Evolutionary conservation across 2,113 vertebrate genomes (phyloP).

Genomic region (Boleophthalmus pectinirostris): DNA sequence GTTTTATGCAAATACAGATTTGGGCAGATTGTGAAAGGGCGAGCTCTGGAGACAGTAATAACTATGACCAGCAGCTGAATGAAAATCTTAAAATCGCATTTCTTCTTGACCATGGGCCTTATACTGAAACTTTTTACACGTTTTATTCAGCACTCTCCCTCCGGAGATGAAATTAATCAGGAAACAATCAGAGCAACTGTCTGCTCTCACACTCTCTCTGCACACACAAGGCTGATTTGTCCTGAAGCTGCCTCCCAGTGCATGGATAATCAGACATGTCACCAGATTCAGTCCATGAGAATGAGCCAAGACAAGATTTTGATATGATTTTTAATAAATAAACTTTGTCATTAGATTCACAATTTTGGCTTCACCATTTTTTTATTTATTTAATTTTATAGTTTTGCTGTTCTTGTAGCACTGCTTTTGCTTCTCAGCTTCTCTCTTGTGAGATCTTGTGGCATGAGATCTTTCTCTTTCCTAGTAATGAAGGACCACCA

Average conservation of each 20-base stretch:
- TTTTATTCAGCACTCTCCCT: slow-evolving; percentile 10
- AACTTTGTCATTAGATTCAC: no score
- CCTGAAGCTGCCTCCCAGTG: background rate
- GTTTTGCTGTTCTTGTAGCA: no score
- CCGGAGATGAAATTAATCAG: slow-evolving; percentile 10
- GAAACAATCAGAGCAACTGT: slow-evolving; percentile 11
- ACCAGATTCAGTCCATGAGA: no score
- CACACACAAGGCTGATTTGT: background rate
- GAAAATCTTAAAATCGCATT: background rate
- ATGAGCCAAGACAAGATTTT: no score
- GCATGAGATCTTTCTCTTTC: no score
- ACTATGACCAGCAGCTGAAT: slow-evolving; percentile 1
- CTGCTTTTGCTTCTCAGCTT: no score
- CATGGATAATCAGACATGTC: background rate
- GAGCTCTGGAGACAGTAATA: background rate
- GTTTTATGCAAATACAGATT: background rate
- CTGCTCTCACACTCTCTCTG: background rate
- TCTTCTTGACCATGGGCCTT: background rate
- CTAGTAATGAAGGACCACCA: no score
- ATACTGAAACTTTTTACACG: background rate
- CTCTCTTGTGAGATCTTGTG: no score
- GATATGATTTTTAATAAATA: no score
- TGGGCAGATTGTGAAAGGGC: background rate
- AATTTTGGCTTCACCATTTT: no score
- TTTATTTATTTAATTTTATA: no score